Conservation (phyloP, 2,113 vertebrate genomes). For the Ahaetulla prasina region DNA sequence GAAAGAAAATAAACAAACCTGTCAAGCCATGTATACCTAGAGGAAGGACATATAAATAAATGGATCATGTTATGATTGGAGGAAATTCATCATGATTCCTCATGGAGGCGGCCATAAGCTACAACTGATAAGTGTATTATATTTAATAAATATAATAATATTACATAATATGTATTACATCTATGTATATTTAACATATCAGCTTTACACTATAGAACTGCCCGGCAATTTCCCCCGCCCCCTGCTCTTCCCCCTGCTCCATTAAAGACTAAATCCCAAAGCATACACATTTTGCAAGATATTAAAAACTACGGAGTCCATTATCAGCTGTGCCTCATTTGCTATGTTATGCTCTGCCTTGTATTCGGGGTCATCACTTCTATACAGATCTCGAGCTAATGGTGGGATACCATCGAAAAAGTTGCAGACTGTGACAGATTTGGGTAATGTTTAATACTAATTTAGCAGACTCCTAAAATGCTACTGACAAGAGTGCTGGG, state of each 20-base stretch:
- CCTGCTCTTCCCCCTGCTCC: not conserved
- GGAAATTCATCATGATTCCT: not conserved
- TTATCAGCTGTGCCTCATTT: not conserved
- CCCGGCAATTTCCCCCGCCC: not conserved
- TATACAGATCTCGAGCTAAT: not conserved
- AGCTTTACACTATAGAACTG: not conserved
- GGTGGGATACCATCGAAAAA: not conserved
- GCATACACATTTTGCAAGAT: not conserved
- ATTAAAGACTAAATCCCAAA: not conserved
- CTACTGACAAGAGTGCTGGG: not conserved
- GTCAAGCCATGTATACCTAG: not conserved
- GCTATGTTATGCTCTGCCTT: not conserved
- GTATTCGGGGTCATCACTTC: not conserved
- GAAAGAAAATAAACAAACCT: not conserved
- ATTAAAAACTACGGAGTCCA: not conserved
- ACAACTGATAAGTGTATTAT: not conserved
- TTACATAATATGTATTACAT: not conserved
- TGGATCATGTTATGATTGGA: not conserved
- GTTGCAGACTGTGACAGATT: not conserved
- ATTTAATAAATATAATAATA: not conserved
- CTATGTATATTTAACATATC: not conserved
- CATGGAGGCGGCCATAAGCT: not conserved
- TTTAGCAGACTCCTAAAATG: not conserved
- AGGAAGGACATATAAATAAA: not conserved
- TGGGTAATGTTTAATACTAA: not conserved